Evolutionary conservation across 2,113 vertebrate species (phyloP).

Genomic region (Anoura caudifer): DNA sequence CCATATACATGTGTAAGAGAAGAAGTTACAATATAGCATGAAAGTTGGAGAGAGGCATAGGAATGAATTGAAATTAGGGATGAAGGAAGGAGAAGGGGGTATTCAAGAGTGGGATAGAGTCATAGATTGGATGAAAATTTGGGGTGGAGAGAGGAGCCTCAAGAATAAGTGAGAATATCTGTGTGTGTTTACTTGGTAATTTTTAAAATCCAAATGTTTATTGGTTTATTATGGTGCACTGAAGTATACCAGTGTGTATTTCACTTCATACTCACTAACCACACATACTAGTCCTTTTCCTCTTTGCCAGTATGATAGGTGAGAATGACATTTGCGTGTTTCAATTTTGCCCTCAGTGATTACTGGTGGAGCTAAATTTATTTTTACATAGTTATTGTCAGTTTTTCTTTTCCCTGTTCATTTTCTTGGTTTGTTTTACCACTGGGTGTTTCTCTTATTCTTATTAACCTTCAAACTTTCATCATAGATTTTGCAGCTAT

Average conservation of each 20-base stretch:
- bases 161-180: background rate
- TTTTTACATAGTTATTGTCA: background rate
- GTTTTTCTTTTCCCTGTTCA: background rate
- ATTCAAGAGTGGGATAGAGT: background rate
- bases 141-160: background rate
- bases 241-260: background rate
- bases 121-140: background rate
- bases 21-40: background rate
- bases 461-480: background rate
- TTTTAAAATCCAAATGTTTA: background rate
- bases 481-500: background rate
- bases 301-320: background rate
- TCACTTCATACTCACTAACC: background rate
- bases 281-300: fast-evolving
- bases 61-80: background rate
- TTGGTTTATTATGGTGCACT: background rate
- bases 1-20: background rate
- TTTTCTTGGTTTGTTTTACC: background rate
- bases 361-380: background rate
- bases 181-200: background rate
- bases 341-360: background rate
- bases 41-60: background rate
- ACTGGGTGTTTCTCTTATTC: background rate
- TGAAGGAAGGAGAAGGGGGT: background rate
- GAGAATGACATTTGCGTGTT: background rate